phyloP scores from a whole-genome alignment of 2,888 invertebrate genomes.

The Leucoptera coffeella region DNA sequence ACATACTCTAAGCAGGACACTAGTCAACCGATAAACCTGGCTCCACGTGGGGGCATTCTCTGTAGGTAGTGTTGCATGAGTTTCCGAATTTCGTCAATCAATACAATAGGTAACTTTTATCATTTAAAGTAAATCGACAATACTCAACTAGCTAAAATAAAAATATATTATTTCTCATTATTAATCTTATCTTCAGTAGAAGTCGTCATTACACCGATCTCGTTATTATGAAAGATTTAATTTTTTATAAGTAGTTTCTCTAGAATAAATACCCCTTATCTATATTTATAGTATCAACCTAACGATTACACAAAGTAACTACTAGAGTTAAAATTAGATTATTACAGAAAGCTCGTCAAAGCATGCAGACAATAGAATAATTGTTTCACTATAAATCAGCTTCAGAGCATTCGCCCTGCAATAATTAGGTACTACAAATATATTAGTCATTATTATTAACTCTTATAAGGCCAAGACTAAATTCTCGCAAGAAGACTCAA shows the following conservation, averaged over 20 bases:
- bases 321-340: constrained; percentile 49
- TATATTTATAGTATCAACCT: constrained; percentile 40
- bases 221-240: constrained; percentile 46
- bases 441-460: constrained; percentile 39
- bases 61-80: no score
- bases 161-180: constrained; percentile 48
- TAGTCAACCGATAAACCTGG: no score
- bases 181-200: constrained; percentile 18
- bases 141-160: constrained; percentile 52
- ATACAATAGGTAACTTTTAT: no score
- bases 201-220: constrained; percentile 33
- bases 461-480: constrained; percentile 55
- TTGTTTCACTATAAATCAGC: constrained; percentile 36
- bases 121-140: no score
- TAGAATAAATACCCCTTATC: constrained; percentile 53
- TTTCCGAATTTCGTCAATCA: no score
- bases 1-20: no score
- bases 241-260: constrained; percentile 37
- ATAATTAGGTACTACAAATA: constrained; percentile 25
- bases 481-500: constrained; percentile 45
- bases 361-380: constrained; percentile 51
- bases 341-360: constrained; percentile 55
- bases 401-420: constrained; percentile 34
- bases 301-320: constrained; percentile 50
- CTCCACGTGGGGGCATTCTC: no score